phyloP scores from a whole-genome alignment of 2,888 invertebrate species.

The Caenorhabditis imperialis region DNA sequence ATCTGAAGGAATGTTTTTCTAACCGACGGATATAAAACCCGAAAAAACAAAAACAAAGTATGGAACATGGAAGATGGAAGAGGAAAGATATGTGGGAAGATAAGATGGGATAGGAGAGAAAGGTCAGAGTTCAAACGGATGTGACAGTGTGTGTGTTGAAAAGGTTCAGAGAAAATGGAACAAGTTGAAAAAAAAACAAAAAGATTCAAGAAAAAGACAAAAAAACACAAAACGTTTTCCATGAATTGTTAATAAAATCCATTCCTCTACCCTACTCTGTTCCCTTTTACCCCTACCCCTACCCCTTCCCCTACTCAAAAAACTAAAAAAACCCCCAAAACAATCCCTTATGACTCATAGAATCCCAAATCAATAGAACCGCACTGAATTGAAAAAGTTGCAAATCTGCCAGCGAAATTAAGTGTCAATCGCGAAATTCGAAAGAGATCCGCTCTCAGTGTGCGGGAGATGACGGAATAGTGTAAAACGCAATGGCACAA shows the following conservation, averaged over 20 bases:
- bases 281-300: too few relatives aligned
- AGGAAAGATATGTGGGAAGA: slow-evolving; percentile 17
- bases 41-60: slow-evolving; percentile 40
- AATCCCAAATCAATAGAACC: too few relatives aligned
- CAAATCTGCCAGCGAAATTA: too few relatives aligned
- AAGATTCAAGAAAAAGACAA: neutral
- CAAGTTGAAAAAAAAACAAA: slow-evolving; percentile 18
- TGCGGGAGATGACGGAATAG: slow-evolving; percentile 44
- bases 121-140: slow-evolving; percentile 38
- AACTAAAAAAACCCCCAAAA: too few relatives aligned
- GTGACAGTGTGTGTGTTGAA: slow-evolving; percentile 18
- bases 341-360: too few relatives aligned
- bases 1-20: slow-evolving; percentile 25
- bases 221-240: slow-evolving; percentile 16
- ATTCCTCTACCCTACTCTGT: too few relatives aligned
- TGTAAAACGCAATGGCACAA: slow-evolving; percentile 48
- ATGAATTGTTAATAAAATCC: too few relatives aligned
- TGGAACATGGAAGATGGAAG: slow-evolving; percentile 34
- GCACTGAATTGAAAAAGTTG: too few relatives aligned
- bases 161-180: neutral
- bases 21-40: slow-evolving; percentile 10
- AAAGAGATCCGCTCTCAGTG: slow-evolving; percentile 39
- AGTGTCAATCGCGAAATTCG: slow-evolving; percentile 57
- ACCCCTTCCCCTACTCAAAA: too few relatives aligned
- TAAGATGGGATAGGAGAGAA: slow-evolving; percentile 4